Base-by-base conservation (phyloP, 2,797 vertebrate species). In the Sebastes vulpes region DNA sequence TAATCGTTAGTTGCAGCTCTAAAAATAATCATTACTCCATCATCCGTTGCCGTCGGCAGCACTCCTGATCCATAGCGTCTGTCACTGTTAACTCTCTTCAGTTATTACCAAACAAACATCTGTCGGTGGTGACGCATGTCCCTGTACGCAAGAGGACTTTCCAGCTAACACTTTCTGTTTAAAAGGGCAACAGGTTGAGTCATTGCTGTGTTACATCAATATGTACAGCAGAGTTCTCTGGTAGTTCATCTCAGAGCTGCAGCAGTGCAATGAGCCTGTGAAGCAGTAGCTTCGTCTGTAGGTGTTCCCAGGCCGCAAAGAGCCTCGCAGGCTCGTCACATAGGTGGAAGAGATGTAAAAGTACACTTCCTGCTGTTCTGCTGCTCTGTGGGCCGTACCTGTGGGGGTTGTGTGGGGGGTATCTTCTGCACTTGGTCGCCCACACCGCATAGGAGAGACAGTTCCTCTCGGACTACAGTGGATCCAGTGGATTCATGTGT, bases 361-460 rank as follows among this genome's bases (percentile, higher is more conserved):
- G 75, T 74, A 18, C 58, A 66, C 68, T 50, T 88, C 90, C 82
- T 90, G 81, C 87, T 91, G 85, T 89, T 93, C 91, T 92, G 84
- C 78, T 80, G 84, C 82, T 82, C 70, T 86, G 65, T 73, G 72
- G 82, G 88, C 46, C 57, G 53, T 92, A 73, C 54, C 83, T 75
- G 65, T 72, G 85, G 57, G 77, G 66, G 32, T 35, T 35, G 11
- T 35, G 32, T 35, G 32, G 11, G 85, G 57, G 79, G 66, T 77
- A 76, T 18, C 73, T 81, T 78, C 75, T 87, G 60, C 69, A 68
- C 21, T 38, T 79, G 71, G 63, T 28, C 67, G 56, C 28, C 38
- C 61, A 66, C 57, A 46, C 38, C 53, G 61, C 46, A 76, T 42
- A 46, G 16, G 9, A 73, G 50, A 32, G 2, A 58, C n/a, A 70